These are phyloP conservation scores for Alauda arvensis DNA, from an alignment of 2,797 vertebrate species.

Conservation along the genomic window DNA sequence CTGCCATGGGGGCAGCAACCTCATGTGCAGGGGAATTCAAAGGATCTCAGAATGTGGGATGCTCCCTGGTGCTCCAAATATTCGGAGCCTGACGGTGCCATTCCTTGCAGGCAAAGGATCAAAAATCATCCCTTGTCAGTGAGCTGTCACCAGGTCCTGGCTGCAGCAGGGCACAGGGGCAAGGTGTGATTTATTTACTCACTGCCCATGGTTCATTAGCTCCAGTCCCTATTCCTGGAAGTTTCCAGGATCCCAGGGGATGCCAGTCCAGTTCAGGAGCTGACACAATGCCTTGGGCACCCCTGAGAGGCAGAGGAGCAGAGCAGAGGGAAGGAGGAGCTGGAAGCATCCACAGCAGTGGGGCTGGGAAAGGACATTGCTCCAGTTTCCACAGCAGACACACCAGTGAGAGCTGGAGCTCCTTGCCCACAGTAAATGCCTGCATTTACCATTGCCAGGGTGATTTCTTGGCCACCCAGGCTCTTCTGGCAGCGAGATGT, in stretches of 20 bases:
- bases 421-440: slow-evolving; percentile 54
- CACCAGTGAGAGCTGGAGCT: neutral
- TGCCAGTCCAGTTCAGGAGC: slow-evolving; percentile 22
- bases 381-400: neutral
- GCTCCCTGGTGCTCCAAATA: neutral
- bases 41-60: neutral
- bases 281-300: slow-evolving; percentile 33
- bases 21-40: neutral
- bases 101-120: slow-evolving; percentile 27
- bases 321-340: neutral
- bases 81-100: accelerated
- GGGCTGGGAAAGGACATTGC: neutral
- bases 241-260: neutral
- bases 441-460: slow-evolving; percentile 60
- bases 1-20: neutral
- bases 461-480: slow-evolving; percentile 56
- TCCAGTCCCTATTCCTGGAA: neutral
- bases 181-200: neutral
- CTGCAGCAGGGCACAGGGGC: slow-evolving; percentile 22
- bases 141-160: slow-evolving; percentile 18
- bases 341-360: neutral
- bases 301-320: slow-evolving; percentile 1
- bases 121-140: neutral
- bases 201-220: neutral
- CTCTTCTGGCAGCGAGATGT: neutral